Percentiles rank a stretch among this genome's conserved stretches.
Conservation (phyloP, 1,140 invertebrate genomes). For the Drosophila auraria region DNA sequence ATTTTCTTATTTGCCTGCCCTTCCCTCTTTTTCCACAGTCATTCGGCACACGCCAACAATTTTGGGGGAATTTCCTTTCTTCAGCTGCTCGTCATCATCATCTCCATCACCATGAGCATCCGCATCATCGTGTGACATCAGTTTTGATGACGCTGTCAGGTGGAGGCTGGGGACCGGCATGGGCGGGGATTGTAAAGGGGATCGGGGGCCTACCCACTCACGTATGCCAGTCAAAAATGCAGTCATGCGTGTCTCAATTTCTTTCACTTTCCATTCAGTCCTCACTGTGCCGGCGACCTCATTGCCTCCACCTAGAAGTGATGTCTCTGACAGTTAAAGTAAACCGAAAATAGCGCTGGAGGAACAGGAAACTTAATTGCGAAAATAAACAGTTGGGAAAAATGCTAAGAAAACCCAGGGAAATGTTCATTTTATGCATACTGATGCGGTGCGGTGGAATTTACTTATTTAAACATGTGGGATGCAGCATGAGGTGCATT, state of each 20-base stretch:
- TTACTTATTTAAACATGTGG: slow-evolving; percentile 10
- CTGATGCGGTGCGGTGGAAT: slow-evolving; percentile 9
- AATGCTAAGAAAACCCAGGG: not conserved
- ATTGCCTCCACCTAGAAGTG: not conserved
- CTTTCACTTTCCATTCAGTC: slow-evolving; percentile 31
- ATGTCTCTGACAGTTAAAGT: slow-evolving; percentile 32
- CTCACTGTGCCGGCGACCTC: not conserved
- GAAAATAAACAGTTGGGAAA: slow-evolving; percentile 32
- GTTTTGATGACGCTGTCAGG: slow-evolving; percentile 42
- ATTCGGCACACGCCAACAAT: slow-evolving; percentile 38
- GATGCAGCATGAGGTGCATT: not conserved
- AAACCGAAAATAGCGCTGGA: slow-evolving; percentile 17
- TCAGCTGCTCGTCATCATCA: slow-evolving; percentile 32
- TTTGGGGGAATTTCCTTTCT: slow-evolving; percentile 27
- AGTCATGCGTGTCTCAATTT: slow-evolving; percentile 53
- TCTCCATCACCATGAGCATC: slow-evolving; percentile 25
- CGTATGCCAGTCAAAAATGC: slow-evolving; percentile 57
- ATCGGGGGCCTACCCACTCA: slow-evolving; percentile 6
- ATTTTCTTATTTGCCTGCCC: slow-evolving; percentile 37
- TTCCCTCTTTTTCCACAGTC: slow-evolving; percentile 26
- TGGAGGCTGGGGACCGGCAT: not conserved
- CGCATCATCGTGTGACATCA: slow-evolving; percentile 42
- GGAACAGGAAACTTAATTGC: slow-evolving; percentile 52
- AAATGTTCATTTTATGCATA: slow-evolving; percentile 25
- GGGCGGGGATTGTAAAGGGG: not conserved